Conservation (phyloP, 2,888 invertebrate species). For the Bellardia bayeri region DNA sequence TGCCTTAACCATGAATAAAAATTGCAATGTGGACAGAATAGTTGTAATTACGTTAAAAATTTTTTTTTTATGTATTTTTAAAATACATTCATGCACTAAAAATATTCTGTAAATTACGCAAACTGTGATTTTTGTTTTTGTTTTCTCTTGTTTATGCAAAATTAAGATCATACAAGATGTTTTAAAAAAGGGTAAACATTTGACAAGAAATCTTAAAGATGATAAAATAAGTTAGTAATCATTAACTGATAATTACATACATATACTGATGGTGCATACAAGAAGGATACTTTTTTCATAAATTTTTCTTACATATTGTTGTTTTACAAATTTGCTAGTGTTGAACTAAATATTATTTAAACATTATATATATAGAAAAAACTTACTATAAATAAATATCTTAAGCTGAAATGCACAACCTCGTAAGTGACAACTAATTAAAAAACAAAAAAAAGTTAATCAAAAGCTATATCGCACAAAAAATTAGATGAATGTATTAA, state of each 20-base stretch:
- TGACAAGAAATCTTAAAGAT: neutral
- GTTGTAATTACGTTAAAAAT: constrained; percentile 71
- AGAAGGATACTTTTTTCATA: neutral
- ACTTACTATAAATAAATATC: constrained; percentile 8
- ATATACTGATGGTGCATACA: constrained; percentile 3
- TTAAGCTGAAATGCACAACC: too few species aligned
- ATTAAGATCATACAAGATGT: constrained; percentile 7
- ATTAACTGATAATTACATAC: neutral
- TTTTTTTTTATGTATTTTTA: constrained; percentile 67
- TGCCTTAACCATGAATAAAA: constrained; percentile 72
- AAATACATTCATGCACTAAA: constrained; percentile 54
- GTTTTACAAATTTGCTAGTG: constrained; percentile 37
- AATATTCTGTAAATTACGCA: constrained; percentile 39
- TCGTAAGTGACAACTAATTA: neutral
- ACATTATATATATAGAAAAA: constrained; percentile 53
- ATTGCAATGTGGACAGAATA: constrained; percentile 76
- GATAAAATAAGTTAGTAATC: neutral
- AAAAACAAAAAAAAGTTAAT: too few species aligned
- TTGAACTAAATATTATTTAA: constrained; percentile 53
- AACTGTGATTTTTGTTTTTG: constrained; percentile 5
- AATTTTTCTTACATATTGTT: constrained; percentile 2
- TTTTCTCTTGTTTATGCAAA: constrained; percentile 6
- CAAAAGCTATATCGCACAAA: too few species aligned
- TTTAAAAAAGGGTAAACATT: neutral
- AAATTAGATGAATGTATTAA: too few species aligned